Evolutionary conservation across 1,140 invertebrate genomes (phyloP), one percentile per base, ranked within the genome.

Genomic region (Solenopsis fugax): DNA sequence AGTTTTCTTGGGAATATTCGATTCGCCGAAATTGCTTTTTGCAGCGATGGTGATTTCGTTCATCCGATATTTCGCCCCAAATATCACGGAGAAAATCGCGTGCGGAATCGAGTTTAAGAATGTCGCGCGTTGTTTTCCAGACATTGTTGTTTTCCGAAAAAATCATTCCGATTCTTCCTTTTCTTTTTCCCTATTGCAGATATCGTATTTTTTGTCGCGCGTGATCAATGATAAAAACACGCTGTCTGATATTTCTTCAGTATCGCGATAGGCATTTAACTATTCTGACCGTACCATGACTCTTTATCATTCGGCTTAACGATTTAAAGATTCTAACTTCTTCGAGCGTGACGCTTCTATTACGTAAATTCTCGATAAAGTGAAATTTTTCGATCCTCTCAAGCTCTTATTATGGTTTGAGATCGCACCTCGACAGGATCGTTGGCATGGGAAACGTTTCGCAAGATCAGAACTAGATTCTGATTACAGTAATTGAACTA

Each of bases 321-420:
- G 69, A 84, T 13, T 60, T 62, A 67, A 24, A 21, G 37, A 86
- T 64, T 34, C 37, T 64, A 86, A 67, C 16, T 56, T 81, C 1
- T 56, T n/a, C 10, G 45, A 48, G 16, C 29, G 6, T 67, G 77
- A 69, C n/a, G 21, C 9, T 54, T 54, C 45, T 69, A 54, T 54
- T 34, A 21, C 13, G 13, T 24, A 41, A 50, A 69, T 69, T 67
- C 2, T 21, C 4, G 9, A 58, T 12, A 48, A 41, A 21, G 48
- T 69, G 48, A 67, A 34, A 67, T 69, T n/a, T 41, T 45, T 69
- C 16, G 34, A 52, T 45, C 29, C 41, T 37, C 48, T 18, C 50
- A 56, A 67, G 60, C 21, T 54, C 13, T 54, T 73, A 7, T 54
- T 73, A 58, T 13, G n/a, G 4, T 67, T 67, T 41, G 21, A 69